A percentile compares a stretch with the other conserved stretches of the same genome.
phyloP scores from a whole-genome alignment of 2,888 invertebrate genomes.

The Pecten maximus region DNA sequence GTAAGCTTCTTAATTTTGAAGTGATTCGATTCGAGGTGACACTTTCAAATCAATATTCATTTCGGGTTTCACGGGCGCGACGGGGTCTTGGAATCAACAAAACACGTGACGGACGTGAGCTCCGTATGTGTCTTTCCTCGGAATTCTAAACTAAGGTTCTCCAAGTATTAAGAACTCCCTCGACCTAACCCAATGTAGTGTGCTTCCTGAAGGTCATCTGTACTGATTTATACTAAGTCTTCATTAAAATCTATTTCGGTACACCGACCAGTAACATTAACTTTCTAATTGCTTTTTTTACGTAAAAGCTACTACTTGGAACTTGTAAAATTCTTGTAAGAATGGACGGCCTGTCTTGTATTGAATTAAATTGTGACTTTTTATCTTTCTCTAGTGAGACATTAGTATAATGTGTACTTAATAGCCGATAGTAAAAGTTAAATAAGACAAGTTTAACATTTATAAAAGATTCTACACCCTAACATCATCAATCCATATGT shows the following conservation, averaged over 20 bases:
- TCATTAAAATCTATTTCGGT: background rate
- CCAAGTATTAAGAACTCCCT: background rate
- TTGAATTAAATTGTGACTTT: background rate
- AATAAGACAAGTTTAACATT: too few species aligned
- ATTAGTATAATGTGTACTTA: background rate
- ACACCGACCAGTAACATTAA: background rate
- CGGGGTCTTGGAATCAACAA: conserved; percentile 8
- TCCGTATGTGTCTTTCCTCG: background rate
- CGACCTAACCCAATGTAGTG: background rate
- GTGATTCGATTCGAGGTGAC: conserved; percentile 32
- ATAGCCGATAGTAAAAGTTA: too few species aligned
- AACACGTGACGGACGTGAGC: background rate
- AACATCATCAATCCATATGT: too few species aligned
- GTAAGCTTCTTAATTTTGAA: conserved; percentile 33
- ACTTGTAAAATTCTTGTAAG: background rate
- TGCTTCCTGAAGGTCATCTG: background rate
- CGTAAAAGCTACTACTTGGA: background rate
- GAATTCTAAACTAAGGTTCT: background rate
- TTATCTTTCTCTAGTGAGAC: background rate
- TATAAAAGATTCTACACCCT: too few species aligned
- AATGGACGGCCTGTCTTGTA: background rate
- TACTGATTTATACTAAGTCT: background rate
- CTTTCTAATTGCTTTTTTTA: background rate
- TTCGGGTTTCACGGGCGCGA: background rate
- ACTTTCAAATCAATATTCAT: conserved; percentile 30